Base-by-base conservation (phyloP, 1,140 invertebrate species). In the Onthophagus taurus region DNA sequence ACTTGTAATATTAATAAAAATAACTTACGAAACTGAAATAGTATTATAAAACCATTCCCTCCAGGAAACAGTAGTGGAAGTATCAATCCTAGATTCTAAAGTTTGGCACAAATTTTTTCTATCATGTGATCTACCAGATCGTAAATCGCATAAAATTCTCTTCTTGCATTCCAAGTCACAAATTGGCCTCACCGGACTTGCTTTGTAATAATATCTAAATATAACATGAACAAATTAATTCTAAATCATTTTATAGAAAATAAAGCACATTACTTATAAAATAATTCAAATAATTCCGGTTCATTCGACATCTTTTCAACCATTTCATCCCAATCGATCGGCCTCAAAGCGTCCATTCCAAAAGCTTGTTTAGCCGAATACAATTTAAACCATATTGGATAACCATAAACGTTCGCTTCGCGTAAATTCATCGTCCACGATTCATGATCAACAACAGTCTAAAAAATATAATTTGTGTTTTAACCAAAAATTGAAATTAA, bases 351-450 rank as follows among this genome's bases (percentile, higher is more conserved):
- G 7, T 78, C 67, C 81, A 94, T 82, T 46, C 81, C 76, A 61
- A 88, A 93, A 1, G 85, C 79, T 31, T 87, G 77, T 45, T 83
- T 67, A 0, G 85, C 85, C n/a, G 82, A 84, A 58, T 94, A 94
- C 33, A 89, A 67, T 65, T 90, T 86, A 56, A 87, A 83, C 88
- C 88, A 95, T 44, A 88, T 82, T 1, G 88, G 86, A 60, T 86
- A 85, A 36, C 87, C 82, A 49, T 86, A 88, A 2, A 83, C 64
- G 68, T 97, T 97, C 0, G 91, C 90, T 66, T 92, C 86, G 52
- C 89, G 86, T n/a, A 97, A 64, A 65, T 97, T 93, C 81, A 95
- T 87, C 13, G 89, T 85, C 83, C 91, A 96, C 1, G 85, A 91
- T 61, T 95, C 89, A 58, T 94, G 90, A 65, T 97, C 92, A 7